Evolutionary conservation across 1,140 invertebrate species (phyloP).

Genomic region (Megalonaias nervosa): DNA sequence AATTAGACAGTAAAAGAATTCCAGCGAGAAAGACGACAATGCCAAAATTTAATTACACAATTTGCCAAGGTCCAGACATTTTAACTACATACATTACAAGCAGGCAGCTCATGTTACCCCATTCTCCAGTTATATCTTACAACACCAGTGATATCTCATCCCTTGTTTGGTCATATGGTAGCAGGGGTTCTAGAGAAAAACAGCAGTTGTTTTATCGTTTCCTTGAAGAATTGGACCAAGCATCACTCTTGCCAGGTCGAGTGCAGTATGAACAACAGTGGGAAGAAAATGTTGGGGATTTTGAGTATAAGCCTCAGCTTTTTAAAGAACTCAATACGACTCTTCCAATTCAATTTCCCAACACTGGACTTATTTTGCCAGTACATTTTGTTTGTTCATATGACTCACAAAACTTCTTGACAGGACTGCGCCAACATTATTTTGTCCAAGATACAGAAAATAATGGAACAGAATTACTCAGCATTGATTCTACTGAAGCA

Average conservation of each 20-base stretch:
- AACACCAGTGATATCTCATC: slow-evolving; percentile 23
- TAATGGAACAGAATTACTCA: slow-evolving; percentile 74
- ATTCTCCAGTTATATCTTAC: slow-evolving; percentile 15
- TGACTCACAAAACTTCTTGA: slow-evolving; percentile 77
- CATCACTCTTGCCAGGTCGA: slow-evolving; percentile 39
- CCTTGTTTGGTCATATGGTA: slow-evolving; percentile 28
- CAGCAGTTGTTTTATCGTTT: slow-evolving; percentile 26
- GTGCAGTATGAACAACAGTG: slow-evolving; percentile 82
- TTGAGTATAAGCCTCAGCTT: slow-evolving; percentile 79
- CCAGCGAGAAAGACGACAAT: neutral
- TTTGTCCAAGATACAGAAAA: slow-evolving; percentile 61
- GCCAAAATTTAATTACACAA: slow-evolving; percentile 35
- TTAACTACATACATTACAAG: slow-evolving; percentile 34
- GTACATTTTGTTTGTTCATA: slow-evolving; percentile 91
- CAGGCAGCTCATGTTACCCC: slow-evolving; percentile 29
- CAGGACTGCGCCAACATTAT: slow-evolving; percentile 33
- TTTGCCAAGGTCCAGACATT: slow-evolving; percentile 45
- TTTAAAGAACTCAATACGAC: slow-evolving; percentile 78
- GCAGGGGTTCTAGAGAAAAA: neutral
- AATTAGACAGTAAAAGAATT: slow-evolving; percentile 8
- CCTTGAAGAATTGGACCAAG: slow-evolving; percentile 71
- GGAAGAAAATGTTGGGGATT: slow-evolving; percentile 89
- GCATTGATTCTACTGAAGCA: slow-evolving; percentile 82
- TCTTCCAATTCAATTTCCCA: slow-evolving; percentile 76
- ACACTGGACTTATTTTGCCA: slow-evolving; percentile 87